A percentile compares a stretch with the other conserved stretches of the same genome.
These are phyloP conservation scores for Lucilia sericata DNA, from an alignment of 1,140 invertebrate genomes.

Conservation along the genomic window DNA sequence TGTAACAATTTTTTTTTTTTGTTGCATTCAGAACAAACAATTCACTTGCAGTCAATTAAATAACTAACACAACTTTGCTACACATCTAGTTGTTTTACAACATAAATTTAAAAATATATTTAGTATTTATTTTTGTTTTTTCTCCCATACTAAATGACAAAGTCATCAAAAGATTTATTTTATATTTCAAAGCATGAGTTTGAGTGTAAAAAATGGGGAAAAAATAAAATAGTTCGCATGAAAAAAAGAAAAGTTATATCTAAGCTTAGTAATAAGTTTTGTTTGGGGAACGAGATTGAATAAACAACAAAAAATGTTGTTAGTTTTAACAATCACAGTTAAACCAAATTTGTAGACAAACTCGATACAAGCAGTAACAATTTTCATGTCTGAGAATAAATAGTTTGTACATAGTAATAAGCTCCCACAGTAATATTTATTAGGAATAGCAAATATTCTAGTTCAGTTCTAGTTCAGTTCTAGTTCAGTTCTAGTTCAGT, in stretches of 20 bases:
- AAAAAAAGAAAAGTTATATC: background rate
- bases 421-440: too few species aligned
- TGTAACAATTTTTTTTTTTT: background rate
- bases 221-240: background rate
- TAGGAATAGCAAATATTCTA: too few species aligned
- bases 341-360: constrained; percentile 11
- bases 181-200: background rate
- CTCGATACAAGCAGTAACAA: background rate
- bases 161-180: constrained; percentile 22
- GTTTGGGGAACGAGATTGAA: background rate
- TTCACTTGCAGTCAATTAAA: constrained; percentile 26
- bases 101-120: background rate
- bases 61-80: background rate
- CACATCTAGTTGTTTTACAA: background rate
- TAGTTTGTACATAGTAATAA: too few species aligned
- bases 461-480: too few species aligned
- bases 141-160: background rate
- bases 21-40: background rate
- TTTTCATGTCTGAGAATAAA: background rate
- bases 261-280: constrained; percentile 1
- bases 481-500: too few species aligned
- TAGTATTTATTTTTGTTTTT: background rate
- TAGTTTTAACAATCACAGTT: background rate
- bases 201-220: background rate
- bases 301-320: background rate